Evolutionary conservation across 35 echinoderm and acorn worm genomes (phyloP).

Genomic region (Eucidaris tribuloides): DNA sequence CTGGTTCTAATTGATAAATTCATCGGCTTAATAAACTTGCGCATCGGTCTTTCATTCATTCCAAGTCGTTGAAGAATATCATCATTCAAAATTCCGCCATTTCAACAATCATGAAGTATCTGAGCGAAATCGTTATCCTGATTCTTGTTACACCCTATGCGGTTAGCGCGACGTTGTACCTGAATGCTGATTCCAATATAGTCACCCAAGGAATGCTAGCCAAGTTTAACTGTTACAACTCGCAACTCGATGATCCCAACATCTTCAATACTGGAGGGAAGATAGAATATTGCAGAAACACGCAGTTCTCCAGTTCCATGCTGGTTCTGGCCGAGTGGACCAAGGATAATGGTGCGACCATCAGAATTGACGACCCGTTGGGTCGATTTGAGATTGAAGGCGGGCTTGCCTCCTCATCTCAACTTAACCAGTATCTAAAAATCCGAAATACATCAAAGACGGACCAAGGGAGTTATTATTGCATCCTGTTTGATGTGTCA

Average conservation of each 20-base stretch:
- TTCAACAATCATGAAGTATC: too few species aligned
- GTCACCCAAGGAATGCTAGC: neutral
- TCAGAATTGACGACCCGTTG: neutral
- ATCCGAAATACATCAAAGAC: slow-evolving; percentile 2
- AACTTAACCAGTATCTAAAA: neutral
- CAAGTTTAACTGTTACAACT: neutral
- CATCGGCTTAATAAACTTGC: too few species aligned
- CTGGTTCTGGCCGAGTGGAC: neutral
- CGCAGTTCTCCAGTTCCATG: neutral
- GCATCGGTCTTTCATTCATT: too few species aligned
- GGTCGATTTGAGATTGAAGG: neutral
- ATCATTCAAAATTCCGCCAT: too few species aligned
- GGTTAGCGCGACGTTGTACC: too few species aligned
- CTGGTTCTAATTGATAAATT: too few species aligned
- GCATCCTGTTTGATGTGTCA: neutral
- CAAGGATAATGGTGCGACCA: neutral
- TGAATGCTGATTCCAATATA: neutral
- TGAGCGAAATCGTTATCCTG: too few species aligned
- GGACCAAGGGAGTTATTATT: slow-evolving; percentile 8
- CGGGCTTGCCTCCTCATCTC: neutral
- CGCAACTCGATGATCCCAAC: neutral
- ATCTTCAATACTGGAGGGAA: slow-evolving; percentile 18
- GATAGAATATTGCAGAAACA: neutral
- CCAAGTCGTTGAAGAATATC: too few species aligned
- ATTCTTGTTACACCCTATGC: too few species aligned